phyloP scores from a whole-genome alignment of 2,113 vertebrate genomes.

The Eurypyga helias region DNA sequence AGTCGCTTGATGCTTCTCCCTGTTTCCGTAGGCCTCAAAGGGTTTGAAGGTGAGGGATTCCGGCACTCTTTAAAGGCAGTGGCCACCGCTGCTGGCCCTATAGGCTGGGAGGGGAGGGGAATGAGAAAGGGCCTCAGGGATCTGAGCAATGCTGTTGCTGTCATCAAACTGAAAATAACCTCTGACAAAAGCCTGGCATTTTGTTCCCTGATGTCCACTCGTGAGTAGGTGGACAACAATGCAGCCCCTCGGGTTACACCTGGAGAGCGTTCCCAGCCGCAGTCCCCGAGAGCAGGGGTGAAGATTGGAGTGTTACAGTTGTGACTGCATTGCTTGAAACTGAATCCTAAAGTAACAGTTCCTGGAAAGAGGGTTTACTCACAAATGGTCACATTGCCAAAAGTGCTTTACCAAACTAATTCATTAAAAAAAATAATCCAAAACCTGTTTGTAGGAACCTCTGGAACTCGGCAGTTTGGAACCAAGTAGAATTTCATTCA shows the following conservation, averaged over 20 bases:
- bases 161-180: slow-evolving; percentile 80
- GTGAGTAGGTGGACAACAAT: slow-evolving; percentile 75
- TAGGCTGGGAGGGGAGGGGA: slow-evolving; percentile 56
- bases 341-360: not conserved
- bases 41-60: not conserved
- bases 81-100: not conserved
- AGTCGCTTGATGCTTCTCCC: not conserved
- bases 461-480: not conserved
- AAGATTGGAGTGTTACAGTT: not conserved
- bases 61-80: slow-evolving; percentile 67
- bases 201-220: slow-evolving; percentile 35
- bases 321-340: not conserved
- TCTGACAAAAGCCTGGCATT: slow-evolving; percentile 78
- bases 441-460: not conserved
- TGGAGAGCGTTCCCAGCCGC: not conserved
- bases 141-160: slow-evolving; percentile 76
- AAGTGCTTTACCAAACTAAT: not conserved
- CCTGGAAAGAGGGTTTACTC: not conserved
- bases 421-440: not conserved
- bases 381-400: not conserved
- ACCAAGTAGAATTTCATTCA: not conserved
- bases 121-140: slow-evolving; percentile 49
- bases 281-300: not conserved
- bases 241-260: slow-evolving; percentile 49
- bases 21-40: not conserved